Evolutionary conservation across 2,797 vertebrate genomes (phyloP).

Genomic region (Acomys russatus): DNA sequence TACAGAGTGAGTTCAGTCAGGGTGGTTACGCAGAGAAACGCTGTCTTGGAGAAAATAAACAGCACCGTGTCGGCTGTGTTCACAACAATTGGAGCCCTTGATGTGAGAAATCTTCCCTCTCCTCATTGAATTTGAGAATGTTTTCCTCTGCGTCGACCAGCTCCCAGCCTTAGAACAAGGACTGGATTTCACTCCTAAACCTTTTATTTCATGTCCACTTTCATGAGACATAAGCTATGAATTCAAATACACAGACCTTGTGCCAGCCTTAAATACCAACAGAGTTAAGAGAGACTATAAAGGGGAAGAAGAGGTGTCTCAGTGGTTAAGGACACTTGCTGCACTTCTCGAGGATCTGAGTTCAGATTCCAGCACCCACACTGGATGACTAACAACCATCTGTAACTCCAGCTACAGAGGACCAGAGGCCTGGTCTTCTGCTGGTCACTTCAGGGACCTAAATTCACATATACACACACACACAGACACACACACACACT

Average conservation of each 20-base stretch:
- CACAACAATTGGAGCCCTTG: not conserved
- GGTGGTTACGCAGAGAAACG: too few relatives aligned
- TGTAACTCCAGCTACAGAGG: not conserved
- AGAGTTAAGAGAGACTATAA: not conserved
- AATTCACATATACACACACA: not conserved
- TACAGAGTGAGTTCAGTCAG: too few relatives aligned
- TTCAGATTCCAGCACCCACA: not conserved
- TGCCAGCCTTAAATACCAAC: not conserved
- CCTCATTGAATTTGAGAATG: conserved; percentile 32
- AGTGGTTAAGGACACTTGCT: not conserved
- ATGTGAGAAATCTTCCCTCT: conserved; percentile 4
- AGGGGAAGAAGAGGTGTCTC: not conserved
- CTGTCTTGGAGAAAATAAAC: not conserved
- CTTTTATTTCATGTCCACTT: not conserved
- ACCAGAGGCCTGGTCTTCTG: not conserved
- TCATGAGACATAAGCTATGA: not conserved
- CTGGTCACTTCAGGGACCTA: not conserved
- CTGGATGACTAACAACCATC: not conserved
- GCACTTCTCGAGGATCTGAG: not conserved
- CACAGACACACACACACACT: not conserved
- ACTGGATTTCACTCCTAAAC: not conserved
- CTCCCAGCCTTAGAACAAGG: not conserved
- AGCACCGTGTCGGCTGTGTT: not conserved
- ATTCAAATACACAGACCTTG: not conserved
- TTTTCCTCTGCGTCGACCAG: not conserved